Evolutionary conservation across 2,888 invertebrate genomes (phyloP).

Genomic region (Lycaena phlaeas): DNA sequence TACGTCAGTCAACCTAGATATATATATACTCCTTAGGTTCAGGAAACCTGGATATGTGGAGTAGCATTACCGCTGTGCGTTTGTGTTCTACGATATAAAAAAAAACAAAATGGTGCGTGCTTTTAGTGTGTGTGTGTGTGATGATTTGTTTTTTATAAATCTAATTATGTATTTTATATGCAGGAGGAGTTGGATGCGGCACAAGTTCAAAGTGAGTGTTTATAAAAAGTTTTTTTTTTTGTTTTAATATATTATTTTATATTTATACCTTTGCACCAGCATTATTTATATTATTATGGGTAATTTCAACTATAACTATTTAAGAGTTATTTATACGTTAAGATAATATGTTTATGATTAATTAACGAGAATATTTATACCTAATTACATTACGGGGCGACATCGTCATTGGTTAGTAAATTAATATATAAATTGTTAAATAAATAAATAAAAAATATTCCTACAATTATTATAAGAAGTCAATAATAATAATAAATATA

Average conservation of each 20-base stretch:
- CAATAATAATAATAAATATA: neutral
- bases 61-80: constrained; percentile 30
- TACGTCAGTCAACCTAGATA: constrained; percentile 32
- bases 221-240: neutral
- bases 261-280: too few species aligned
- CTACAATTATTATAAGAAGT: neutral
- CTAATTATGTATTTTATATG: neutral
- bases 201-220: constrained; percentile 11
- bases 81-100: constrained; percentile 21
- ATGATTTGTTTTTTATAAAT: neutral
- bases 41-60: constrained; percentile 39
- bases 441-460: too few species aligned
- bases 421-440: too few species aligned
- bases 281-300: too few species aligned
- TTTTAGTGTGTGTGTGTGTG: neutral
- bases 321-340: too few species aligned
- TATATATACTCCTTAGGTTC: constrained; percentile 44
- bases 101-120: constrained; percentile 11
- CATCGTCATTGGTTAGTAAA: too few species aligned
- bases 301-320: too few species aligned
- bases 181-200: constrained; percentile 10
- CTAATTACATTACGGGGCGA: too few species aligned
- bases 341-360: too few species aligned
- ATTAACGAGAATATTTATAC: too few species aligned
- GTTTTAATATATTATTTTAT: too few species aligned